These are phyloP conservation scores for Musca vetustissima DNA, from an alignment of 1,140 invertebrate species.

Conservation along the genomic window DNA sequence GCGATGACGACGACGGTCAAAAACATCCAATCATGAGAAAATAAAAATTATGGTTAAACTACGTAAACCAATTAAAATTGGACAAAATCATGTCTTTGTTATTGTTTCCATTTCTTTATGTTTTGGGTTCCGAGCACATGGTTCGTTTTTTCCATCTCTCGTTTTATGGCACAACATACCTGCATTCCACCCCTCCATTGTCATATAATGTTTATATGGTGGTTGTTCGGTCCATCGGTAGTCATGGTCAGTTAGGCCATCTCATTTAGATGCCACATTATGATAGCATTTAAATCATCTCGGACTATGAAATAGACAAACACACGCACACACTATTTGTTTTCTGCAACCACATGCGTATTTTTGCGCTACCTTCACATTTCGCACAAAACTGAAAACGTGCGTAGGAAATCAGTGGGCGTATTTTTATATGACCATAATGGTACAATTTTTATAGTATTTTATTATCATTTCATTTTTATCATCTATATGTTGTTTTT, in stretches of 20 bases:
- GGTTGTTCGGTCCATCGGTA: not conserved
- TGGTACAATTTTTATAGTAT: slow-evolving; percentile 10
- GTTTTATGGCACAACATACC: not conserved
- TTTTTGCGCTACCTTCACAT: not conserved
- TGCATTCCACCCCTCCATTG: not conserved
- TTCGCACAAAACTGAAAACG: not conserved
- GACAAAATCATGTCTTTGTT: slow-evolving; percentile 1
- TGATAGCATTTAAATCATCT: slow-evolving; percentile 15
- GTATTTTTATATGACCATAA: slow-evolving; percentile 14
- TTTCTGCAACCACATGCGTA: not conserved
- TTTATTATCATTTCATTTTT: slow-evolving; percentile 19
- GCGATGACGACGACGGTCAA: too few species aligned
- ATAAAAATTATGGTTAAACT: slow-evolving; percentile 24
- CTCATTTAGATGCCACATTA: slow-evolving; percentile 7
- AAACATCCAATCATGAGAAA: not conserved
- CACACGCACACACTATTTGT: not conserved
- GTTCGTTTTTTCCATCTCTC: too few species aligned
- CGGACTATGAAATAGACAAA: not conserved
- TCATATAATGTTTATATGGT: not conserved
- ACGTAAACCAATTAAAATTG: slow-evolving; percentile 24
- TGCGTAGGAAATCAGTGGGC: not conserved
- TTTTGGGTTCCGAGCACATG: too few species aligned
- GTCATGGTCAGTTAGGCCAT: slow-evolving; percentile 1
- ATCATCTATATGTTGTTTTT: slow-evolving; percentile 10
- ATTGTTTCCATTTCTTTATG: too few species aligned